Evolutionary conservation across 2,797 vertebrate genomes (phyloP).

Genomic region (Podarcis lilfordi): DNA sequence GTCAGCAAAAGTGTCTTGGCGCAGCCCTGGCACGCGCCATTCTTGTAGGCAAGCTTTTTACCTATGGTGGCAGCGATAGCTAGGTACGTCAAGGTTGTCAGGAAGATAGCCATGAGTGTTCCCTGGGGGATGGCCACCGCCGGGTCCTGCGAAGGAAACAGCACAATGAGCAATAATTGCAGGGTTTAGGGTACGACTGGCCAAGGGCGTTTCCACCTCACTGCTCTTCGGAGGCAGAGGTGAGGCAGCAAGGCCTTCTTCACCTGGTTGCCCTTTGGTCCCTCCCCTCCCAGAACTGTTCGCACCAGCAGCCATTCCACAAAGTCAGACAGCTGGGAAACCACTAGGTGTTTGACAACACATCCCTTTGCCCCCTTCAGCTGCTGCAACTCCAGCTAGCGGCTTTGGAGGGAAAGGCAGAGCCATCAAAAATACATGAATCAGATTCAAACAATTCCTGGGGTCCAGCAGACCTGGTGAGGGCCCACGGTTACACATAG

Average conservation of each 20-base stretch:
- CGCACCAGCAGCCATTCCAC: too few species aligned
- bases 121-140: conserved; percentile 78
- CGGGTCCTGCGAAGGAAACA: conserved; percentile 70
- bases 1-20: too few species aligned
- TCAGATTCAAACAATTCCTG: background rate
- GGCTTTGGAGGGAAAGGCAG: background rate
- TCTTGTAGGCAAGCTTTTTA: conserved; percentile 33
- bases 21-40: accelerated
- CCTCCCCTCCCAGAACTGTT: background rate
- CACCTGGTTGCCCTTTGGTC: background rate
- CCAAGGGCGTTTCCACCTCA: too few species aligned
- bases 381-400: background rate
- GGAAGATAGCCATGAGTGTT: conserved; percentile 79
- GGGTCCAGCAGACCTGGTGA: background rate
- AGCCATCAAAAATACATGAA: background rate
- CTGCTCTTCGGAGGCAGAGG: background rate
- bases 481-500: too few species aligned
- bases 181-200: too few species aligned
- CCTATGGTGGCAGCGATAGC: conserved; percentile 74
- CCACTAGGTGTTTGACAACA: background rate
- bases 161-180: background rate
- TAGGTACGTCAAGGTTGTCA: conserved; percentile 77
- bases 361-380: background rate
- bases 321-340: background rate
- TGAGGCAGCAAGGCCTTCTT: background rate